Conservation (phyloP, 2,113 vertebrate genomes). For the Sterna hirundo region DNA sequence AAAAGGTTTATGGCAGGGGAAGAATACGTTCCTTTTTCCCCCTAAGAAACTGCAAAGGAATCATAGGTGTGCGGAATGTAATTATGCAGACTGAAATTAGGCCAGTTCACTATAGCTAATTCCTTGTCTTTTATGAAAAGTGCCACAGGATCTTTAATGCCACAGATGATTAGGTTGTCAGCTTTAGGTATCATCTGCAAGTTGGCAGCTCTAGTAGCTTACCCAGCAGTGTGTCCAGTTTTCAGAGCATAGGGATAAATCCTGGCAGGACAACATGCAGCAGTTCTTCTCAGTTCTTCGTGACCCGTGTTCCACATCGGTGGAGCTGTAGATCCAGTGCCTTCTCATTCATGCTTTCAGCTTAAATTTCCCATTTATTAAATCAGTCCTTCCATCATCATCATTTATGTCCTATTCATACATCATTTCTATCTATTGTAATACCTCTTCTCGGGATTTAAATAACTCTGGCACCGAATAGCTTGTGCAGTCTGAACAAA, state of each 20-base stretch:
- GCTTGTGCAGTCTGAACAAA: constrained; percentile 2
- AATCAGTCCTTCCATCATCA: constrained; percentile 18
- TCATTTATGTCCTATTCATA: constrained; percentile 1
- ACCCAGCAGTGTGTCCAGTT: neutral
- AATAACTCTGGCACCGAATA: constrained; percentile 1
- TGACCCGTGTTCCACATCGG: neutral
- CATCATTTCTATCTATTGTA: constrained; percentile 25
- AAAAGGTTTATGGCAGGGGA: neutral
- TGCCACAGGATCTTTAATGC: constrained; percentile 12
- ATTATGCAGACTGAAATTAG: constrained; percentile 47
- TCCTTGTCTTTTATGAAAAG: neutral
- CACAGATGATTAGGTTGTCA: constrained; percentile 1
- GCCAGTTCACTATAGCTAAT: constrained; percentile 27
- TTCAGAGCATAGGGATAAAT: neutral
- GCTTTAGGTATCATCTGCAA: neutral
- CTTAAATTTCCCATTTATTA: constrained; percentile 16
- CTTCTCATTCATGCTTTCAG: constrained; percentile 16
- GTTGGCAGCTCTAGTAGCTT: constrained; percentile 5
- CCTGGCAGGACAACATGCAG: neutral
- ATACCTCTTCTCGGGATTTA: constrained; percentile 19
- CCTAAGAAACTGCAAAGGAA: neutral
- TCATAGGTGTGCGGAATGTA: constrained; percentile 5
- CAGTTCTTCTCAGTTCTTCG: neutral
- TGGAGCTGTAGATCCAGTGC: neutral
- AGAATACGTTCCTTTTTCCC: neutral